These are phyloP conservation scores for Goniozus legneri DNA, from an alignment of 1,140 invertebrate genomes.

Conservation along the genomic window DNA sequence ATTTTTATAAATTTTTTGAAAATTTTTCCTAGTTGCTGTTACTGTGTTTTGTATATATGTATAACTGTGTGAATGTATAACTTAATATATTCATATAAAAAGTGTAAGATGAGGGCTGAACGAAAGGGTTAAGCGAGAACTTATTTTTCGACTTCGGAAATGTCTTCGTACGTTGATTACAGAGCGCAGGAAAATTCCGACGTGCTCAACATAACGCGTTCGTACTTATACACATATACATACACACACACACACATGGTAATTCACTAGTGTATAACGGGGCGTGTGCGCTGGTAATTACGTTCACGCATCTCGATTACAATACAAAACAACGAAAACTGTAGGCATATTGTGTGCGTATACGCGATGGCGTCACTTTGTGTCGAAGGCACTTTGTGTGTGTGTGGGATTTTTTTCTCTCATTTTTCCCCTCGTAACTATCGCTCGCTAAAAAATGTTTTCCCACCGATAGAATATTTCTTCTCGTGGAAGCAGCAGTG, in stretches of 20 bases:
- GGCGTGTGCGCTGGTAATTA: constrained; percentile 2
- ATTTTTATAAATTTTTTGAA: no score
- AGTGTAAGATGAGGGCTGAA: no score
- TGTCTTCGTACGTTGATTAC: constrained; percentile 14
- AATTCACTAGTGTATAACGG: constrained; percentile 5
- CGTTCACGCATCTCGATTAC: constrained; percentile 4
- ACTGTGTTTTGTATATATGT: no score
- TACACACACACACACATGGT: neutral
- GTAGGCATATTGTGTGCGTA: neutral
- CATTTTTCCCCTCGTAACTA: no score
- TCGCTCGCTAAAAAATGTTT: no score
- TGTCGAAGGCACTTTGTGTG: neutral
- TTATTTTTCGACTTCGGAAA: constrained; percentile 6
- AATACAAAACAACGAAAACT: neutral
- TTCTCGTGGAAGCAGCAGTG: no score
- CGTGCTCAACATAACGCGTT: constrained; percentile 1
- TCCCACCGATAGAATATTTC: no score
- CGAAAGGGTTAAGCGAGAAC: no score
- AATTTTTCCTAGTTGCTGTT: no score
- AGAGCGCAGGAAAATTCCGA: constrained; percentile 5
- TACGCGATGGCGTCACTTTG: neutral
- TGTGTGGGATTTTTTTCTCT: neutral
- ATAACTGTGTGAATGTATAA: no score
- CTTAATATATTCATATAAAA: no score
- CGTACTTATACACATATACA: neutral